Conservation (phyloP, 2,797 vertebrate genomes). For the Xerus rutilus region DNA sequence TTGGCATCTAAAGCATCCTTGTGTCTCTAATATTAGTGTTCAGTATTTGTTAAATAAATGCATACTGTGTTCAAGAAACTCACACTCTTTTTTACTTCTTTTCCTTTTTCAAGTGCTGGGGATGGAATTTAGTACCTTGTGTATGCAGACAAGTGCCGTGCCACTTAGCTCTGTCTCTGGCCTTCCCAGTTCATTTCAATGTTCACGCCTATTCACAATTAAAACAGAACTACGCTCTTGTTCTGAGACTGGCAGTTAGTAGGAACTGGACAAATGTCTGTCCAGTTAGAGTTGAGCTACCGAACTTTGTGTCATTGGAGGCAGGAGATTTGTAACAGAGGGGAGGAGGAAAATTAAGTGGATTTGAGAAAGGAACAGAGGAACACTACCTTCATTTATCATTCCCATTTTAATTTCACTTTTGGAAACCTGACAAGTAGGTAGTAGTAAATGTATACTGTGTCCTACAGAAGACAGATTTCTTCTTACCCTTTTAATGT, state of each 20-base stretch:
- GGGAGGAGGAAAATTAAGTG: neutral
- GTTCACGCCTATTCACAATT: neutral
- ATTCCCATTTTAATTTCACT: slow-evolving; percentile 46
- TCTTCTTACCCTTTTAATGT: slow-evolving; percentile 7
- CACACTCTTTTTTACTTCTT: neutral
- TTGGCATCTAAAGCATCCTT: neutral
- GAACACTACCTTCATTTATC: slow-evolving; percentile 8
- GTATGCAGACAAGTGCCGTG: neutral
- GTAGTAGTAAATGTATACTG: neutral
- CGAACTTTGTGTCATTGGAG: neutral
- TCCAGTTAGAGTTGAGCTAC: neutral
- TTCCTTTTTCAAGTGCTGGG: neutral
- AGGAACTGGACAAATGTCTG: neutral
- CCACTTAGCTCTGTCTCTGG: neutral
- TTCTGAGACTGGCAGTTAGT: neutral
- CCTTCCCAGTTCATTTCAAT: neutral
- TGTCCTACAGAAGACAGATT: slow-evolving; percentile 19
- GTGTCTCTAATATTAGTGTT: neutral
- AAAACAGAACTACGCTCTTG: neutral
- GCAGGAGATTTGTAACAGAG: neutral
- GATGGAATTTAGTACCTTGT: neutral
- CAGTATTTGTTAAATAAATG: slow-evolving; percentile 10
- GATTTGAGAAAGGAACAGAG: neutral
- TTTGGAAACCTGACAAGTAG: slow-evolving; percentile 23
- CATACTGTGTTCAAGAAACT: neutral